These are phyloP conservation scores for Anodontia alba DNA, from an alignment of 2,888 invertebrate species.

Conservation along the genomic window DNA sequence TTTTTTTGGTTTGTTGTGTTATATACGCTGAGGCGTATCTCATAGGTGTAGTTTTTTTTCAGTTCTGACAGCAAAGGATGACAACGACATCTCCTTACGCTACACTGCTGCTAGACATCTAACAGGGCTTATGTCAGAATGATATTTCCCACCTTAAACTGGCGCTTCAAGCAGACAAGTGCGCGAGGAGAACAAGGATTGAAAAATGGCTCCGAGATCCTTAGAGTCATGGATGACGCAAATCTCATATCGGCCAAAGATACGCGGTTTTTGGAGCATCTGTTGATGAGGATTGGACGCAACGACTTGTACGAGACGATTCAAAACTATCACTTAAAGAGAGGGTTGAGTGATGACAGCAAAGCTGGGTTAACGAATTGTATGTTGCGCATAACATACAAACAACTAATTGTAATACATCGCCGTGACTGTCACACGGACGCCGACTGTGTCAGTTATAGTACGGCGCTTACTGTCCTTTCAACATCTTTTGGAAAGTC, in stretches of 20 bases:
- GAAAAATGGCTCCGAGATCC: constrained; percentile 27
- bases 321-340: constrained; percentile 13
- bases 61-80: not conserved
- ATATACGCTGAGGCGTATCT: too few species aligned
- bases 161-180: constrained; percentile 20
- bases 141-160: constrained; percentile 31
- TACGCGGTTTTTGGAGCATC: constrained; percentile 31
- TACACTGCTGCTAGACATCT: constrained; percentile 26
- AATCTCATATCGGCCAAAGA: not conserved
- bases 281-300: constrained; percentile 14
- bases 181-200: not conserved
- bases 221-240: not conserved
- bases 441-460: too few species aligned
- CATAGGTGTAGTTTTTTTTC: too few species aligned
- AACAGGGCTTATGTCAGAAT: not conserved
- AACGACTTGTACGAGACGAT: constrained; percentile 24
- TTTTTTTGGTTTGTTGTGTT: too few species aligned
- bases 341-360: not conserved
- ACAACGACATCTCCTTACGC: constrained; percentile 30
- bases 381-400: not conserved
- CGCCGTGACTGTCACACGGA: too few species aligned
- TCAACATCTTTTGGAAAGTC: too few species aligned
- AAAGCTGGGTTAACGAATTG: not conserved
- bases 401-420: too few species aligned
- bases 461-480: too few species aligned